phyloP scores from a whole-genome alignment of 2,797 vertebrate genomes.

The Acanthis flammea region DNA sequence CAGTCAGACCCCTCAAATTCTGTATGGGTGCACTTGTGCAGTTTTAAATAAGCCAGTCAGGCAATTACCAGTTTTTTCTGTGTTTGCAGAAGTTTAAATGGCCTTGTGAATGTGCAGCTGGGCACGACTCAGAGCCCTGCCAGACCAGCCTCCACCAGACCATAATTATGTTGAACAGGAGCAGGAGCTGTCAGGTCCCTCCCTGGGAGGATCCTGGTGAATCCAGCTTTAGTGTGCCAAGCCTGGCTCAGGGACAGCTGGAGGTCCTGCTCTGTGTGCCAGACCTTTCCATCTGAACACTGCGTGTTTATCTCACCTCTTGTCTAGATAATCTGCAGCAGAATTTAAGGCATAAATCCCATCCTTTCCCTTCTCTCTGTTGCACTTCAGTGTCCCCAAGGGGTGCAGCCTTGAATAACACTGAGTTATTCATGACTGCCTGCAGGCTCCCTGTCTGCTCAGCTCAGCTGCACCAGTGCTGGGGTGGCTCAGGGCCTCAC shows the following conservation, averaged over 20 bases:
- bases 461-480: fast-evolving
- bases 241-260: background rate
- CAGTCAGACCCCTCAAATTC: background rate
- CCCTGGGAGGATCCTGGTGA: background rate
- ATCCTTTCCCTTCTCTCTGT: background rate
- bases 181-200: background rate
- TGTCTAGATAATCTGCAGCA: background rate
- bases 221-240: background rate
- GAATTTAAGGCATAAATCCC: background rate
- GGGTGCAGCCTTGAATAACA: background rate
- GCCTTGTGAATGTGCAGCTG: constrained; percentile 49
- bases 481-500: background rate
- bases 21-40: background rate
- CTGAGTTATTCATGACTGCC: background rate
- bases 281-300: background rate
- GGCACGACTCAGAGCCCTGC: constrained; percentile 4
- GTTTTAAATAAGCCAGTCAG: background rate
- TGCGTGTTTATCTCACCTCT: background rate
- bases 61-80: background rate
- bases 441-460: background rate
- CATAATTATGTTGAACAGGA: constrained; percentile 17
- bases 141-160: background rate
- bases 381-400: background rate
- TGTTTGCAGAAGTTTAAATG: background rate
- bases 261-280: background rate